Conservation (phyloP, 2,888 invertebrate genomes). For the Schrankia costaestrigalis region DNA sequence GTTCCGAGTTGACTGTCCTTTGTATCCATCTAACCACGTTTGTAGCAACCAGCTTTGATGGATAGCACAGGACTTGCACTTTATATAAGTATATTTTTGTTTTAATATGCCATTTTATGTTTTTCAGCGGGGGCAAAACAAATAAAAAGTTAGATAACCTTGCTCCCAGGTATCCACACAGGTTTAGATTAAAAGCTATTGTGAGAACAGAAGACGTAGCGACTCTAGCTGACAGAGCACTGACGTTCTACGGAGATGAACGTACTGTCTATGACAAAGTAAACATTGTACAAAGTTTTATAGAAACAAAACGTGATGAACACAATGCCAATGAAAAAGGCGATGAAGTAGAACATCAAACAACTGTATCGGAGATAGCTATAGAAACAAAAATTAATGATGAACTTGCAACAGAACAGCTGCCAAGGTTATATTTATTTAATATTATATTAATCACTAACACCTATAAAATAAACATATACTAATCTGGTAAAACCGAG, state of each 20-base stretch:
- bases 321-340: slow-evolving; percentile 1
- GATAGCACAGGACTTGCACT: no score
- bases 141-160: slow-evolving; percentile 62
- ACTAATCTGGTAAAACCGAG: no score
- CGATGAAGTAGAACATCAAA: not conserved
- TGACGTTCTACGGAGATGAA: slow-evolving; percentile 47
- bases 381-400: not conserved
- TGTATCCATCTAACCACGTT: no score
- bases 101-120: no score
- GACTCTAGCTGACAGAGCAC: slow-evolving; percentile 36
- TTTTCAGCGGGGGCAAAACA: slow-evolving; percentile 66
- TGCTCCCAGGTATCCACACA: slow-evolving; percentile 71
- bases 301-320: not conserved
- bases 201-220: slow-evolving; percentile 47
- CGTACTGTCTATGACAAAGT: slow-evolving; percentile 28
- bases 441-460: no score
- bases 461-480: no score
- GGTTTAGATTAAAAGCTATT: slow-evolving; percentile 63
- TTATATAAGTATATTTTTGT: no score
- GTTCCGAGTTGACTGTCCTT: no score
- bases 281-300: not conserved
- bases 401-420: no score
- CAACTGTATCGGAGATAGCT: not conserved
- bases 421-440: no score
- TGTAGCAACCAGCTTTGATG: no score